phyloP scores from a whole-genome alignment of 1,140 invertebrate genomes.

The Bombus difficillimus region DNA sequence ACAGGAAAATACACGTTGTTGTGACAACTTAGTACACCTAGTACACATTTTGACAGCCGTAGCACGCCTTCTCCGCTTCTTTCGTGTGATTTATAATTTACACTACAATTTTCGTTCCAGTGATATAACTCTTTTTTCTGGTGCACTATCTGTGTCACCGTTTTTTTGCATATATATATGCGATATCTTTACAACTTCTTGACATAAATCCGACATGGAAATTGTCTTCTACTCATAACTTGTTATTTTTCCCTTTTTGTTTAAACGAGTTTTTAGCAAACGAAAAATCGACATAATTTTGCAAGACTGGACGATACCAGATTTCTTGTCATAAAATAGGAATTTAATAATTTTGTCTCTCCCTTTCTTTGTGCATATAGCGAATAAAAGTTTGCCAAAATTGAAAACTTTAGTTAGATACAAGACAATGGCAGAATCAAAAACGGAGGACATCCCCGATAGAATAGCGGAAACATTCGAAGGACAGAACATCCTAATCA shows the following conservation, averaged over 20 bases:
- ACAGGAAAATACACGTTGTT: neutral
- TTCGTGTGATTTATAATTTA: neutral
- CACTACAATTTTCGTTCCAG: neutral
- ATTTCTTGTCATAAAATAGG: too few species aligned
- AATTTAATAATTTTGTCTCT: neutral
- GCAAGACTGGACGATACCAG: too few species aligned
- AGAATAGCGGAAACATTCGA: slow-evolving; percentile 77
- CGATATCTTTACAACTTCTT: neutral
- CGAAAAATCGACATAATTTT: too few species aligned
- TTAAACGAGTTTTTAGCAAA: too few species aligned
- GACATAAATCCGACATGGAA: neutral
- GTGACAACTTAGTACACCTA: too few species aligned
- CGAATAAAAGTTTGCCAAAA: too few species aligned
- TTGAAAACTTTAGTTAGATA: neutral
- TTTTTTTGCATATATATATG: too few species aligned
- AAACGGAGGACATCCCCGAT: slow-evolving; percentile 74
- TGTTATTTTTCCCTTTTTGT: neutral
- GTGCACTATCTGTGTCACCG: neutral
- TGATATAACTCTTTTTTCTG: neutral
- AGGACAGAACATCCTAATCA: slow-evolving; percentile 83
- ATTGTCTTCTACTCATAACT: neutral
- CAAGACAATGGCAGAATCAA: slow-evolving; percentile 55
- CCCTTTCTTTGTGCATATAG: neutral
- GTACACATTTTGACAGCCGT: too few species aligned
- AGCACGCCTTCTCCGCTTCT: too few species aligned